Conservation (phyloP, 2,797 vertebrate species). For the Sternotherus odoratus region DNA sequence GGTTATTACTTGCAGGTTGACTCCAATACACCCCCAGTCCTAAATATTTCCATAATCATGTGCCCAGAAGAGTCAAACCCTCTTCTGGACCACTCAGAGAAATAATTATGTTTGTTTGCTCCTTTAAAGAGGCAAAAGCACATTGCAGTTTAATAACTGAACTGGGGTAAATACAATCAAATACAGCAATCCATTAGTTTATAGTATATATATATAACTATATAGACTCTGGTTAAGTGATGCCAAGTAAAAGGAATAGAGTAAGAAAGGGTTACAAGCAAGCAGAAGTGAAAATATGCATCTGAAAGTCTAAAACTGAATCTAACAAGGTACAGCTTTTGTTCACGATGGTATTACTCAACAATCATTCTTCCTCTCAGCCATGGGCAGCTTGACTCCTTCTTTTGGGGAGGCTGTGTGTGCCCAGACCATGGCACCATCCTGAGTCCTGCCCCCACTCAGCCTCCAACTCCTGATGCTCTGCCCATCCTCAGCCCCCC, state of each 20-base stretch:
- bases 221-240: no score
- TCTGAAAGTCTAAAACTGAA: neutral
- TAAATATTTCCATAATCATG: neutral
- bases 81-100: neutral
- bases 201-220: no score
- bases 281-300: neutral
- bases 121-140: neutral
- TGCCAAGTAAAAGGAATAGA: neutral
- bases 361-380: neutral
- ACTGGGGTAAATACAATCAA: neutral
- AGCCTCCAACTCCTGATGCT: no score
- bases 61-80: neutral
- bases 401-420: no score
- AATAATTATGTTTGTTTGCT: neutral
- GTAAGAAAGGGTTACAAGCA: neutral
- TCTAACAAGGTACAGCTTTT: neutral
- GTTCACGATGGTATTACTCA: neutral
- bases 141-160: neutral
- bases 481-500: no score
- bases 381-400: no score
- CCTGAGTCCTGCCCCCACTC: no score
- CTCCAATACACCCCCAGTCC: neutral
- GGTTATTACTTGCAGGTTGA: neutral
- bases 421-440: no score
- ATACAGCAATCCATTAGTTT: neutral